Evolutionary conservation across 2,888 invertebrate genomes (phyloP).

Genomic region (Venustoraphidia nigricollis): DNA sequence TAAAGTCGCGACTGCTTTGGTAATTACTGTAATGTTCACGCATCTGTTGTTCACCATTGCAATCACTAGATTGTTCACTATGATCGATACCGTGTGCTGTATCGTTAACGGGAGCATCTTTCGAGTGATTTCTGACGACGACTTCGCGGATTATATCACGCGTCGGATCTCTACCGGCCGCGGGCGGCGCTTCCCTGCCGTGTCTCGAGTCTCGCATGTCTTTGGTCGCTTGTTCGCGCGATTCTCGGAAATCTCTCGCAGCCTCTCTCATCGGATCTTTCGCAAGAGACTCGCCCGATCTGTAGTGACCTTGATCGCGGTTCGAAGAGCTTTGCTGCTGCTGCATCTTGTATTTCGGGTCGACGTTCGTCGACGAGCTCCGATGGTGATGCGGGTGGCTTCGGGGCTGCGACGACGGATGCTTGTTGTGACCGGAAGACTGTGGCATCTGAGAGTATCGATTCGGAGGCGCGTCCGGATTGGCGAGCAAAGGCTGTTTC

Average conservation of each 20-base stretch:
- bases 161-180: too few relatives aligned
- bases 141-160: too few relatives aligned
- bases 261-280: constrained; percentile 22
- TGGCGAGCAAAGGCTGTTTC: constrained; percentile 15
- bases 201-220: too few relatives aligned
- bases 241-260: constrained; percentile 16
- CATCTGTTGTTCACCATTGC: too few relatives aligned
- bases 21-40: too few relatives aligned
- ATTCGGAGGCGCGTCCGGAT: constrained; percentile 16
- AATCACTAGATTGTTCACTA: background rate
- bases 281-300: constrained; percentile 14
- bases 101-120: constrained; percentile 11
- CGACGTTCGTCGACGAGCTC: background rate
- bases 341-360: constrained; percentile 10
- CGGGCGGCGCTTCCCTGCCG: too few relatives aligned
- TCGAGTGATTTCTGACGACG: constrained; percentile 4
- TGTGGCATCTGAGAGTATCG: constrained; percentile 4
- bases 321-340: constrained; percentile 10
- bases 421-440: background rate
- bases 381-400: background rate
- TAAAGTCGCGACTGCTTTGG: too few relatives aligned
- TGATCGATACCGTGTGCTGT: constrained; percentile 6
- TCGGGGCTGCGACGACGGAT: background rate
- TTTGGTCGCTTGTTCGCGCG: constrained; percentile 6
- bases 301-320: constrained; percentile 15